Evolutionary conservation across 2,797 vertebrate species (phyloP), one percentile per base, ranked within the genome.

Genomic region (Muscicapa comitata): DNA sequence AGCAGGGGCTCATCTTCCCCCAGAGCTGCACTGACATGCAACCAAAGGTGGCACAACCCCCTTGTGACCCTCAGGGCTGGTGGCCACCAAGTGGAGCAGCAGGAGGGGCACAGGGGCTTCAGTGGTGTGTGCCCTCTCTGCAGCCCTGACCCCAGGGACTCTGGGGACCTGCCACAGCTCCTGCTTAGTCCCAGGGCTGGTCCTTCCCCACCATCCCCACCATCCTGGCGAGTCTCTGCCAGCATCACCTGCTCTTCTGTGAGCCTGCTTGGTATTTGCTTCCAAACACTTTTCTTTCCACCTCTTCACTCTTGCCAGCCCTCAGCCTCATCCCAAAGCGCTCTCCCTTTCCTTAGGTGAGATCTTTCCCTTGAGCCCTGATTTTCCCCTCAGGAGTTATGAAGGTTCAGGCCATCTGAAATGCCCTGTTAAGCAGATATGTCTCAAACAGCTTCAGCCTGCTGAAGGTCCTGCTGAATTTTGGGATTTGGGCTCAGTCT

Each of bases 81-180:
- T 23, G 16, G 18, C 43, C 8, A 1, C 28, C n/a, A 48, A 4
- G 62, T 21, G 8, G n/a, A 71, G 50, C 29, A 59, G 29, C 58
- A 55, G 70, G 19, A 57, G 7, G 4, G 45, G 11, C 12, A 7
- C 4, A 2, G 31, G 13, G 23, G 3, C 31, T 70, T 18, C 29
- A 11, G 51, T 2, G 2, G 11, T 0, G 0, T 19, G 21, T 73
- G 48, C 25, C 38, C 0, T 0, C 37, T 43, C 4, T 48, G 67
- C 7, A 0, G 2, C 25, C 7, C n/a, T 48, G 82, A 35, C 55
- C 40, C 55, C 4, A 3, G 21, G 33, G 20, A 35, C 38, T 16
- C 10, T 6, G 2, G 31, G 31, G 13, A 68, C 11, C 19, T 80
- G 38, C 25, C 3, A 28, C 79, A 57, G n/a, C 38, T 84, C 70